phyloP scores from a whole-genome alignment of 2,113 vertebrate genomes.

The Catharus bicknelli region DNA sequence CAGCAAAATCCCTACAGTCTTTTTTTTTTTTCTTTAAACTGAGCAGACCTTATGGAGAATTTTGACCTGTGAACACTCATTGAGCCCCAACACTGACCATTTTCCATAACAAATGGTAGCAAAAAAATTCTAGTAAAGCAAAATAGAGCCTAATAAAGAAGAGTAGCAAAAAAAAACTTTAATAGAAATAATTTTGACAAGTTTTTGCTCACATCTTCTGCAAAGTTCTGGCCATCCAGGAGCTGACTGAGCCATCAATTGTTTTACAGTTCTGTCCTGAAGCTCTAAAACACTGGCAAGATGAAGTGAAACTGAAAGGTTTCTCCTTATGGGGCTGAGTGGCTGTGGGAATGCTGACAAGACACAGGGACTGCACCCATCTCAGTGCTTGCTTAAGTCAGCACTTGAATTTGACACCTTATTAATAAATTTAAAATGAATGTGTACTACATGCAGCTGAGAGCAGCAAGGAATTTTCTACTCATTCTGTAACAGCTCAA shows the following conservation, averaged over 20 bases:
- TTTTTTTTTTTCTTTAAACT: background rate
- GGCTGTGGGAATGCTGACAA: constrained; percentile 73
- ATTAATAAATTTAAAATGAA: constrained; percentile 68
- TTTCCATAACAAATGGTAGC: background rate
- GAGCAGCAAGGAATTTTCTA: background rate
- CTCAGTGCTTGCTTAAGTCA: constrained; percentile 69
- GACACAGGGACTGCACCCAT: constrained; percentile 57
- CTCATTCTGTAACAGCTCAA: background rate
- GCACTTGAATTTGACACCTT: constrained; percentile 67
- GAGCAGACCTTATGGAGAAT: background rate
- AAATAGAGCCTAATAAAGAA: background rate
- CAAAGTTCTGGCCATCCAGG: background rate
- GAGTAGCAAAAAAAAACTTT: background rate
- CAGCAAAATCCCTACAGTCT: background rate
- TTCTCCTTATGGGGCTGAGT: constrained; percentile 61
- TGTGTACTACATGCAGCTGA: constrained; percentile 50
- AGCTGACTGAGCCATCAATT: background rate
- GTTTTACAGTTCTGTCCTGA: background rate
- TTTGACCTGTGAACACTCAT: accelerated
- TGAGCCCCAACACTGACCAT: background rate
- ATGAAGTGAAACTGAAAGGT: constrained; percentile 26
- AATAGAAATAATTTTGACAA: background rate
- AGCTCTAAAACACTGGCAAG: constrained; percentile 32
- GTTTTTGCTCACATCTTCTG: background rate
- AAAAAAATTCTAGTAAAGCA: background rate